Evolutionary conservation across 2,113 vertebrate genomes (phyloP).

Genomic region (Mustela lutreola): DNA sequence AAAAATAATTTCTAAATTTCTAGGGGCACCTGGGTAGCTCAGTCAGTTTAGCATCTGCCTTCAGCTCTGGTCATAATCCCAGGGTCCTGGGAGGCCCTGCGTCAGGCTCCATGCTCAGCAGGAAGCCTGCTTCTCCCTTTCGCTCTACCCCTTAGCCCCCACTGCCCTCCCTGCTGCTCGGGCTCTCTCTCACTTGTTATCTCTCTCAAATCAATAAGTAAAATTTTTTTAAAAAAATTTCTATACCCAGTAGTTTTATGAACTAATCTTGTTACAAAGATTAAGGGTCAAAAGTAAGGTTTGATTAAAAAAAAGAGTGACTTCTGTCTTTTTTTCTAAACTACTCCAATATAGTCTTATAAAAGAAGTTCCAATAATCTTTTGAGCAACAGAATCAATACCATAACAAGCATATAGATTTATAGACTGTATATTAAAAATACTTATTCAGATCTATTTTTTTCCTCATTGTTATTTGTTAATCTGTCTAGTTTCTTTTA

Average conservation of each 20-base stretch:
- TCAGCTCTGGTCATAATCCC: no score
- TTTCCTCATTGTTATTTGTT: background rate
- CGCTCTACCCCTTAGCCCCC: background rate
- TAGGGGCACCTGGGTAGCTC: no score
- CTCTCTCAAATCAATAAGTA: background rate
- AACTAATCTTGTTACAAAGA: background rate
- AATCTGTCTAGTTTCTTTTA: background rate
- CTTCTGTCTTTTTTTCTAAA: conserved; percentile 10
- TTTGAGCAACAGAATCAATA: conserved; percentile 18
- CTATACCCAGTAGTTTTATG: background rate
- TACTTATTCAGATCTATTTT: background rate
- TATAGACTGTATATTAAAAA: background rate
- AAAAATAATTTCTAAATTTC: conserved; percentile 28
- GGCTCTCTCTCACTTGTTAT: background rate
- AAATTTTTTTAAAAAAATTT: background rate
- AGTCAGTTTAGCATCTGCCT: no score
- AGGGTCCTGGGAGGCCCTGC: no score
- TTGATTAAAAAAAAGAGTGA: background rate
- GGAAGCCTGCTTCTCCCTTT: background rate
- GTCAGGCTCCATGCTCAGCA: background rate
- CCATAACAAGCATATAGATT: background rate
- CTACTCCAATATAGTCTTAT: background rate
- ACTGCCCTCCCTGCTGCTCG: background rate
- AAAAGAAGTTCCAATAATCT: background rate
- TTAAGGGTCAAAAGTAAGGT: background rate